Base-by-base conservation (phyloP, 2,113 vertebrate genomes). In the Zeus faber region DNA sequence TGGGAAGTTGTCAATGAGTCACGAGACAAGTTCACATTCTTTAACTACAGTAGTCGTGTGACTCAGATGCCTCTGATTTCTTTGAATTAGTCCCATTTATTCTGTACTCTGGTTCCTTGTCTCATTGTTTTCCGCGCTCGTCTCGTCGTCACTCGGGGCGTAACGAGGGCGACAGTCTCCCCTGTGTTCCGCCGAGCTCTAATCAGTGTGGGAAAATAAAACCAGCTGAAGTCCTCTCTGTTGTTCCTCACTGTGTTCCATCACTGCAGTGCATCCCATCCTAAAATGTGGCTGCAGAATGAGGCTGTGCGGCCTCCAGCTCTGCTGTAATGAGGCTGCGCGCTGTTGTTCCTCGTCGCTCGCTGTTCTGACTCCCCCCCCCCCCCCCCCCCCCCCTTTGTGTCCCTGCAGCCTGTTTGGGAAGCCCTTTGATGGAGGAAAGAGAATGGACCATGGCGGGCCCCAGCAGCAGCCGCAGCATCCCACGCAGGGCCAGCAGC, bases 371-470 rank as follows among this genome's bases (percentile, higher is more conserved):
- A 65, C 25, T 46, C 25, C 20, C 23, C 33, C 33, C 33, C 33
- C 33, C 33, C 11, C 10, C 33, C 33, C 33, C 33, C 33, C 10
- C 11, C 33, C 33, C 33, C 14, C 14, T n/a, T n/a, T n/a, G n/a
- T n/a, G n/a, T n/a, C 17, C 17, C 37, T 25, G 26, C 83, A 91
- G 90, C 82, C 86, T 91, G 39, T 91, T 91, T 70, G 88, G 87
- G 71, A 91, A 91, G 77, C 89, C 89, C 77, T 88, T 69, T 91
- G 89, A 87, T 74, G 65, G 77, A 49, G 90, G 74, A 62, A 86
- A 89, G 80, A 93, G 92, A 65, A 99, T 99, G 97, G 94, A 94
- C 66, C 93, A 94, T 89, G 95, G 94, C 40, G 93, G 91, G 67
- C 89, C 91, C 72, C 75, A 0, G 39, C 8, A 26, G 1, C 79